These are phyloP conservation scores for Pterophyllum scalare DNA, from an alignment of 2,113 vertebrate species.

Conservation along the genomic window DNA sequence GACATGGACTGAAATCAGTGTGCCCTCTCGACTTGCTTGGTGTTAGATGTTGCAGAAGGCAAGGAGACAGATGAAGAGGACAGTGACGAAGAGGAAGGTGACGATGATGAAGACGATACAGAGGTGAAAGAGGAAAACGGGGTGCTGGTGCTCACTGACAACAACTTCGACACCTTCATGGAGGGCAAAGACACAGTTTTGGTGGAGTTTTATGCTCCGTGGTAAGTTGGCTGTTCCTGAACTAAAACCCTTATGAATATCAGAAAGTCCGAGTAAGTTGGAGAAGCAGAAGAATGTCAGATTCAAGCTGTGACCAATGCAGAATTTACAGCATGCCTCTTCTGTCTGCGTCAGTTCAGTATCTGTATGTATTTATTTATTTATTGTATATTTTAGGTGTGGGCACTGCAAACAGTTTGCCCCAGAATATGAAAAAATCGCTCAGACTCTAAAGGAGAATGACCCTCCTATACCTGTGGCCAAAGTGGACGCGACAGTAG, in stretches of 20 bases:
- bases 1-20: background rate
- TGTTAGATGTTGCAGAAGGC: conserved; percentile 44
- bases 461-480: conserved; percentile 93
- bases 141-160: conserved; percentile 88
- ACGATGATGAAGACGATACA: conserved; percentile 77
- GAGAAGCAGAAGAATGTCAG: background rate
- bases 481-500: conserved; percentile 91
- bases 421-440: conserved; percentile 95
- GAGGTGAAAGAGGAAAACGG: conserved; percentile 96
- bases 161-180: conserved; percentile 91
- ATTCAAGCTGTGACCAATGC: background rate
- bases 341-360: background rate
- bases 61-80: conserved; percentile 64
- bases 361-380: background rate
- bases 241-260: background rate
- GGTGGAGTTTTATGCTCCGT: conserved; percentile 96
- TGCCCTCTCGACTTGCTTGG: background rate
- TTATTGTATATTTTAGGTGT: conserved; percentile 82
- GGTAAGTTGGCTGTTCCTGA: conserved; percentile 74
- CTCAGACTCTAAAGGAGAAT: conserved; percentile 86
- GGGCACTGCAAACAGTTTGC: conserved; percentile 97
- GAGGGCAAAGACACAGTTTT: conserved; percentile 91
- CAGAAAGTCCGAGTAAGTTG: background rate
- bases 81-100: conserved; percentile 67
- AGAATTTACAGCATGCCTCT: background rate